Evolutionary conservation across 2,797 vertebrate genomes (phyloP), one percentile per base, ranked within the genome.

Genomic region (Ammospiza maritima): DNA sequence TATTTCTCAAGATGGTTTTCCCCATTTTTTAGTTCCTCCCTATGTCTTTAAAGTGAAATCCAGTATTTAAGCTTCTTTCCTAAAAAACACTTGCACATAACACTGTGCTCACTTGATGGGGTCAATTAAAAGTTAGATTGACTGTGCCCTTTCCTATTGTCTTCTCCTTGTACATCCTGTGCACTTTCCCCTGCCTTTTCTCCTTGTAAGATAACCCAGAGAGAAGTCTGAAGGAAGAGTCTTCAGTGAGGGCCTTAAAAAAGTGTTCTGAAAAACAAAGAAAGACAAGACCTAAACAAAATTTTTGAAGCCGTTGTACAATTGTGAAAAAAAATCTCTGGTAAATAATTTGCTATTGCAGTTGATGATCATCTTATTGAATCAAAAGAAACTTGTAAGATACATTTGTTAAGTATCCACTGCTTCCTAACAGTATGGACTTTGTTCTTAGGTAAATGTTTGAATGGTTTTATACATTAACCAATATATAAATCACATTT

Each of bases 1-100:
- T 13, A 66, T 94, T 93, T 95, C 89, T 94, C 88, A 96, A 95
- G 79, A 70, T 80, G 10, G 51, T 75, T 92, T 58, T 58, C 70
- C 58, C 70, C 16, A 32, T 84, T 86, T 88, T 94, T 62, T 91
- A 86, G 69, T 95, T 96, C 93, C 69, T 96, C 58, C 50, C 45
- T 87, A 13, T 71, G 29, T 61, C 61, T 94, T 89, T 82, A 27
- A 89, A 88, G 16, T 25, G 14, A 90, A 50, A 44, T 77, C n/a
- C 85, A 61, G 25, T 74, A 50, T 80, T 82, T 92, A 60, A 74
- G 15, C 45, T 38, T 61, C 23, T 87, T 92, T 56, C 32, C 65
- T 71, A n/a, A 92, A 84, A 94, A 66, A 36, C 13, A 11, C 17
- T 57, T 80, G 29, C 9, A 42, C 29, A 20, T 78, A 61, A 45